These are phyloP conservation scores for Micropoecilia bifurca DNA, from an alignment of 2,797 vertebrate species.

Conservation along the genomic window DNA sequence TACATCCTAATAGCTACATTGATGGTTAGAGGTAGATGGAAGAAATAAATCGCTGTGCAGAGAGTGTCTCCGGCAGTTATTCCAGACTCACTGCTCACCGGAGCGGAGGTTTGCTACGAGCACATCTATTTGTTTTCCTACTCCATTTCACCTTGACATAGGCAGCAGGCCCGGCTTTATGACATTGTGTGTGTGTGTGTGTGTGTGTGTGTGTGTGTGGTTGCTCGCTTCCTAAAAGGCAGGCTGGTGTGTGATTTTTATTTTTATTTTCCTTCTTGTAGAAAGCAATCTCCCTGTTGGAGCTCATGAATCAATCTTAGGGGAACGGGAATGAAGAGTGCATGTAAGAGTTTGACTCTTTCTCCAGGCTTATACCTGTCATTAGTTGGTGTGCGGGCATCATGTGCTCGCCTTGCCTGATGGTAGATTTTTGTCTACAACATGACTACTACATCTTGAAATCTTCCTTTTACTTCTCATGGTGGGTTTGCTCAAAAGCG, in stretches of 20 bases:
- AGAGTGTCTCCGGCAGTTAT: constrained; percentile 55
- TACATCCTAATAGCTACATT: constrained; percentile 41
- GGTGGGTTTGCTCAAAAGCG: constrained; percentile 52
- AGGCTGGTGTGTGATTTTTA: constrained; percentile 53
- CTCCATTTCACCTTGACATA: constrained; percentile 80
- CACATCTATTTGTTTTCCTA: constrained; percentile 82
- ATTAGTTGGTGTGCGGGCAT: not conserved
- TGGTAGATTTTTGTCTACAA: constrained; percentile 37
- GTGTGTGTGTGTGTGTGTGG: too few species aligned
- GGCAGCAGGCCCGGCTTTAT: constrained; percentile 61
- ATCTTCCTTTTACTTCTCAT: constrained; percentile 50
- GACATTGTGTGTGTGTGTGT: constrained; percentile 42
- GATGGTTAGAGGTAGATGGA: constrained; percentile 58
- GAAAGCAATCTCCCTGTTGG: constrained; percentile 77
- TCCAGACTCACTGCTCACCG: constrained; percentile 61
- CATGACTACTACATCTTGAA: constrained; percentile 30
- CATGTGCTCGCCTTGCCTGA: constrained; percentile 43
- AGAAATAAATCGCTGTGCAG: constrained; percentile 47
- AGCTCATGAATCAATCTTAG: constrained; percentile 73
- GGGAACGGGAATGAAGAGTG: constrained; percentile 56
- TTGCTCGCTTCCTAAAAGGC: constrained; percentile 36
- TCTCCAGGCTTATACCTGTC: constrained; percentile 51
- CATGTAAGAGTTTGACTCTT: constrained; percentile 30
- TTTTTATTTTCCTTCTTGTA: constrained; percentile 53
- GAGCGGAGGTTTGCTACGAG: constrained; percentile 66